Conservation (phyloP, 2,888 invertebrate species). For the Pocota personata region DNA sequence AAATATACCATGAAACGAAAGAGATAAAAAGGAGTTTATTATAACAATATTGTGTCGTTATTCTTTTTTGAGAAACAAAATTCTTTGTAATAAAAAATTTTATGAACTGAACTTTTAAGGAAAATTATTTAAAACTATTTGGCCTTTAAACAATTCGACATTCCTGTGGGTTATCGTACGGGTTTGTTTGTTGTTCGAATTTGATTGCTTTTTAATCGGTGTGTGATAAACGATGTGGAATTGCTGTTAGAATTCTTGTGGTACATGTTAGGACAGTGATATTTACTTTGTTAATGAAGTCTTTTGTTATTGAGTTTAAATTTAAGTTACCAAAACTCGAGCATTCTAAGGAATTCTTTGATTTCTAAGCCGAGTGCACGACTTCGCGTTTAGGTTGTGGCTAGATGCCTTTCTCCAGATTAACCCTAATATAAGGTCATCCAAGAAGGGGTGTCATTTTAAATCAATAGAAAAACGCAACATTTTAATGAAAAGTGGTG, state of each 20-base stretch:
- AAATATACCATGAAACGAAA: slow-evolving; percentile 1
- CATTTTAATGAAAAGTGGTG: too few species aligned
- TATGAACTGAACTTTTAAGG: slow-evolving; percentile 1
- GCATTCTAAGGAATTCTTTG: too few species aligned
- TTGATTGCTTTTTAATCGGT: slow-evolving; percentile 3
- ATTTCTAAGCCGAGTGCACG: too few species aligned
- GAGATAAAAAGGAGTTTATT: background rate
- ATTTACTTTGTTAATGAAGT: background rate
- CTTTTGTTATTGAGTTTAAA: too few species aligned
- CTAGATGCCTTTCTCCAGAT: too few species aligned
- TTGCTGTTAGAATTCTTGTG: background rate
- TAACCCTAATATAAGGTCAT: too few species aligned
- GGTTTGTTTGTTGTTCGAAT: background rate
- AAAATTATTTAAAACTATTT: background rate
- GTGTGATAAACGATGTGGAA: slow-evolving; percentile 9
- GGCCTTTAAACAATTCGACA: background rate
- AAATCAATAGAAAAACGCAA: too few species aligned
- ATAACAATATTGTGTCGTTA: background rate
- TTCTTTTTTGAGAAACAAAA: background rate
- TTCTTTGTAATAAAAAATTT: slow-evolving; percentile 30
- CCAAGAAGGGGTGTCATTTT: too few species aligned
- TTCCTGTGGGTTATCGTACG: background rate
- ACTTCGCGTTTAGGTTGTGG: too few species aligned
- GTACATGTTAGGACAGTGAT: background rate
- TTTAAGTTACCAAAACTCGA: too few species aligned